A percentile compares a stretch with the other conserved stretches of the same genome.
phyloP scores from a whole-genome alignment of 1,140 invertebrate species.

The Propsilocerus akamusi region DNA sequence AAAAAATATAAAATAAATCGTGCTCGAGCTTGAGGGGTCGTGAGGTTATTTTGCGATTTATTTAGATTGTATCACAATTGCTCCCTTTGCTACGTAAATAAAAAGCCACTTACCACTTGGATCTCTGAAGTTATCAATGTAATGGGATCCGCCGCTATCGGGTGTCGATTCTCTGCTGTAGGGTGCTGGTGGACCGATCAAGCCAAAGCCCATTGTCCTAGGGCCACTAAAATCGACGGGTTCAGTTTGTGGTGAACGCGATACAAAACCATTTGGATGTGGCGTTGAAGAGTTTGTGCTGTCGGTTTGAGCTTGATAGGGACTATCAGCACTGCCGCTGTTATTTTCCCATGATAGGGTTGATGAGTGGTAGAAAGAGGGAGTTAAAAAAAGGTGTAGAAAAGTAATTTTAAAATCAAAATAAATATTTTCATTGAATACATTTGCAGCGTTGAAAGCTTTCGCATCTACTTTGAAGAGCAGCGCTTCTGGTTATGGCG shows the following conservation, averaged over 20 bases:
- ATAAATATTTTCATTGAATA: no score
- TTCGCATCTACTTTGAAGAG: no score
- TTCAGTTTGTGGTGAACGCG: constrained; percentile 30
- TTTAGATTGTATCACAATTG: no score
- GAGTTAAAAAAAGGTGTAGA: neutral
- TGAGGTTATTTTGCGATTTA: no score
- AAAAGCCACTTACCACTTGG: constrained; percentile 58
- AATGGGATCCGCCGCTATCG: constrained; percentile 65
- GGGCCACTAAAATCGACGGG: constrained; percentile 27
- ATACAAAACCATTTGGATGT: constrained; percentile 21
- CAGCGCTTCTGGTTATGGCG: no score
- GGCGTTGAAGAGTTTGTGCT: neutral
- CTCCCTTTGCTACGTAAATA: no score
- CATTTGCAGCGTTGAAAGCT: no score
- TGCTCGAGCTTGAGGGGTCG: no score
- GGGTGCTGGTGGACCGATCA: constrained; percentile 24
- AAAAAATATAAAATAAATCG: no score
- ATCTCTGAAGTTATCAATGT: constrained; percentile 66
- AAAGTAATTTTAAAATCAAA: neutral
- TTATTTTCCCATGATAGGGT: no score
- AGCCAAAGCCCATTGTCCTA: constrained; percentile 19
- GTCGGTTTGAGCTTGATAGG: neutral
- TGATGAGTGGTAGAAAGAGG: neutral
- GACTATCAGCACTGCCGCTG: neutral
- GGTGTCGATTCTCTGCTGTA: constrained; percentile 70